phyloP scores from a whole-genome alignment of 2,888 invertebrate species.

The Lithodes maja region DNA sequence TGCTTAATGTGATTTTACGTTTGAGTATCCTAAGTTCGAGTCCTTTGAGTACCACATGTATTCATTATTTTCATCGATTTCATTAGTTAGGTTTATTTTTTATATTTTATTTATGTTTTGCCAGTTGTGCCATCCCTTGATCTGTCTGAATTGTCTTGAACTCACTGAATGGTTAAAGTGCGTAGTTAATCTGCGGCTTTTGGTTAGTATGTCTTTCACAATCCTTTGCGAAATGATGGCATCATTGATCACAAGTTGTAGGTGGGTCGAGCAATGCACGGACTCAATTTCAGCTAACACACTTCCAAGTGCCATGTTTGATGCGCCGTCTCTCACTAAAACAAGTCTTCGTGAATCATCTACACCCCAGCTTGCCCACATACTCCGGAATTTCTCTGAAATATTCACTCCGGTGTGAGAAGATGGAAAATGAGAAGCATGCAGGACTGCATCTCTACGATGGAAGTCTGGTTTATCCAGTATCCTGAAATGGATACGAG shows the following conservation, averaged over 20 bases:
- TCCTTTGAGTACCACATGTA: too few relatives aligned
- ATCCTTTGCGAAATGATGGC: conserved; percentile 31
- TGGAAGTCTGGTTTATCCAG: neutral
- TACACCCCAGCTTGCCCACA: neutral
- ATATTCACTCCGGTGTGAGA: conserved; percentile 25
- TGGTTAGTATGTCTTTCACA: conserved; percentile 37
- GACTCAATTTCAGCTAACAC: conserved; percentile 29
- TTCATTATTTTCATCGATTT: too few relatives aligned
- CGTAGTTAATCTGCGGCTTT: conserved; percentile 28
- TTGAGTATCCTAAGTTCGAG: too few relatives aligned
- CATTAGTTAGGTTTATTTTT: too few relatives aligned
- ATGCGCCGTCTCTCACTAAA: conserved; percentile 16
- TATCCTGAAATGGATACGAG: too few relatives aligned
- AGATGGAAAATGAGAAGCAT: conserved; percentile 17
- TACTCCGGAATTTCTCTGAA: conserved; percentile 12
- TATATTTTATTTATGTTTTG: too few relatives aligned
- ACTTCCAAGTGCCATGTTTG: conserved; percentile 30
- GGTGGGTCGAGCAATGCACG: conserved; percentile 25
- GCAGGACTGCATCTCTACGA: conserved; percentile 7
- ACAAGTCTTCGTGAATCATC: neutral
- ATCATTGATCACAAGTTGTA: conserved; percentile 37
- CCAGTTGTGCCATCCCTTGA: conserved; percentile 13
- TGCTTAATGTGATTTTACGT: too few relatives aligned
- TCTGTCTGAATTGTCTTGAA: conserved; percentile 29
- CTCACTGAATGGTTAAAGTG: conserved; percentile 42